These are phyloP conservation scores for Harpegnathos saltator DNA, from an alignment of 1,140 invertebrate genomes.

Conservation along the genomic window DNA sequence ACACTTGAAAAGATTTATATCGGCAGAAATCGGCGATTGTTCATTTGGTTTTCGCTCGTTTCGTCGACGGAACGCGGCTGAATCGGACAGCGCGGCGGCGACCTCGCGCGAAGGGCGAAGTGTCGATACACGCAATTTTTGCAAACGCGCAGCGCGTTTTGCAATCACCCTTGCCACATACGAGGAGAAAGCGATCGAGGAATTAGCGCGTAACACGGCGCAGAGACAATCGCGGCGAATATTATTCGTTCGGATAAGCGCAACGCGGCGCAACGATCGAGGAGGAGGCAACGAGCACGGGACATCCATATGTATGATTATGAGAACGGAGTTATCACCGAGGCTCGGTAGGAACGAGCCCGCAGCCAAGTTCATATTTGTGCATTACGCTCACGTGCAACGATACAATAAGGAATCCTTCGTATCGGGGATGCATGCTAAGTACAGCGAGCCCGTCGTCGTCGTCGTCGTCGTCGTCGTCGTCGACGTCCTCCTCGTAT, in stretches of 20 bases:
- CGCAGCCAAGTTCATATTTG: constrained; percentile 83
- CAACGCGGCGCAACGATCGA: constrained; percentile 61
- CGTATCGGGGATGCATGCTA: constrained; percentile 85
- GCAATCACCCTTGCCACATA: neutral
- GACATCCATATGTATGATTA: constrained; percentile 85
- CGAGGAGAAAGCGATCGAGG: neutral
- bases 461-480: constrained; percentile 15
- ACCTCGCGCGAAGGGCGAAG: too few relatives aligned
- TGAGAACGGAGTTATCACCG: constrained; percentile 84
- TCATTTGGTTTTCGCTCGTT: too few relatives aligned
- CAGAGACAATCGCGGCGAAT: constrained; percentile 60
- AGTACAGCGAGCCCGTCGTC: constrained; percentile 74
- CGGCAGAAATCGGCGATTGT: too few relatives aligned
- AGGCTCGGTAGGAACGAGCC: constrained; percentile 75
- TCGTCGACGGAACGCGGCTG: too few relatives aligned
- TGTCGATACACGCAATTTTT: too few relatives aligned
- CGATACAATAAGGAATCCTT: constrained; percentile 86
- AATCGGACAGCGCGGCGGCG: too few relatives aligned
- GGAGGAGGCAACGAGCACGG: constrained; percentile 68
- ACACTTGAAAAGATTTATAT: too few relatives aligned
- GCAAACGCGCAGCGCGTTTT: too few relatives aligned
- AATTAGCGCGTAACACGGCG: constrained; percentile 8
- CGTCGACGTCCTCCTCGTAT: constrained; percentile 61
- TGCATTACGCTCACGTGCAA: constrained; percentile 86
- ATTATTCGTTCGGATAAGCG: constrained; percentile 68